phyloP scores from a whole-genome alignment of 1,140 invertebrate species.

The Atopsyche davidsoni region DNA sequence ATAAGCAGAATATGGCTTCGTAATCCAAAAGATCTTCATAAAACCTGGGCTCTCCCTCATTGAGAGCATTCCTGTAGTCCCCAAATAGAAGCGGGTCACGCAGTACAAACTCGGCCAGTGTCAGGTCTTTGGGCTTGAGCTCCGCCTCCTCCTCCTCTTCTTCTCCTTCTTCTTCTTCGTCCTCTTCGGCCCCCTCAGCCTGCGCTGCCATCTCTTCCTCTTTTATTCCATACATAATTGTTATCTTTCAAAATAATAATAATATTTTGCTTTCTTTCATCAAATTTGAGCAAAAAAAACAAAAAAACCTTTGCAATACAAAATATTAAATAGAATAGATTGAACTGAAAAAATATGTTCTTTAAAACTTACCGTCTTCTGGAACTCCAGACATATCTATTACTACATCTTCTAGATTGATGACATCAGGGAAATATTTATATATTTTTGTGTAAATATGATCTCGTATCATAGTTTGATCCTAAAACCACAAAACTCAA shows the following conservation, averaged over 20 bases:
- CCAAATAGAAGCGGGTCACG: constrained; percentile 81
- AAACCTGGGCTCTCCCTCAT: constrained; percentile 66
- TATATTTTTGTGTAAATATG: constrained; percentile 48
- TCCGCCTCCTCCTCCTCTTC: constrained; percentile 37
- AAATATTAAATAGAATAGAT: constrained; percentile 2
- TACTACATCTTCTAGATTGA: constrained; percentile 6
- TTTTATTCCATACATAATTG: constrained; percentile 20
- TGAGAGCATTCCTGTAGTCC: constrained; percentile 78
- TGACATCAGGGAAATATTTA: constrained; percentile 42
- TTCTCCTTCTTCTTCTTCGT: constrained; percentile 39
- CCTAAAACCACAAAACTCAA: too few species aligned
- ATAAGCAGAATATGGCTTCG: constrained; percentile 74
- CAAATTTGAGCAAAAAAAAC: not conserved
- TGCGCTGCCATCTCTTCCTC: constrained; percentile 17
- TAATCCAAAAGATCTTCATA: constrained; percentile 90
- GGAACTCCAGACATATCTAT: constrained; percentile 17
- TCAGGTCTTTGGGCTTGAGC: constrained; percentile 46
- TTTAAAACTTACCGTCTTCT: constrained; percentile 30
- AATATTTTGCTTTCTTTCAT: not conserved
- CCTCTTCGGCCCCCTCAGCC: constrained; percentile 30
- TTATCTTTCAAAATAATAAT: not conserved
- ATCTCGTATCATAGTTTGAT: constrained; percentile 44
- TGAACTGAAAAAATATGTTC: not conserved
- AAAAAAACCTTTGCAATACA: not conserved
- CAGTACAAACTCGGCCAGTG: constrained; percentile 60